phyloP scores from a whole-genome alignment of 1,140 invertebrate genomes.

The Zaprionus davidi region DNA sequence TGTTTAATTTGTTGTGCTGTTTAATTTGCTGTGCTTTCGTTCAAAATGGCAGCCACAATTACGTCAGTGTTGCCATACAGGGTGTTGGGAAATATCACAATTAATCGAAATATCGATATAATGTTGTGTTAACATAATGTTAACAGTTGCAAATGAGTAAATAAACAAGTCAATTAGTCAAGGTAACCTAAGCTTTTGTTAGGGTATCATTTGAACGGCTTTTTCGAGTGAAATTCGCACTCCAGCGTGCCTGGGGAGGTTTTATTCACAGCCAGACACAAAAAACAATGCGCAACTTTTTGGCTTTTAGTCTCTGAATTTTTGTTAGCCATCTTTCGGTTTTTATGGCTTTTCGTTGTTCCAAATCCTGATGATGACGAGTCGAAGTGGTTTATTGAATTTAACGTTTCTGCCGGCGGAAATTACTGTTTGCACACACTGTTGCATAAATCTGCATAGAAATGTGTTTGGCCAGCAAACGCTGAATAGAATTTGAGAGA shows the following conservation, averaged over 20 bases:
- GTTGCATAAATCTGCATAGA: constrained; percentile 69
- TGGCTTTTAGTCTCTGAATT: constrained; percentile 19
- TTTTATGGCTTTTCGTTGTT: constrained; percentile 36
- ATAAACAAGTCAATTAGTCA: background rate
- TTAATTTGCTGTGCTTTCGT: background rate
- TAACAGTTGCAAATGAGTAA: background rate
- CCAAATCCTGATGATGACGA: constrained; percentile 5
- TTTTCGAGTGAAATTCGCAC: background rate
- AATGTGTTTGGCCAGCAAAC: constrained; percentile 26
- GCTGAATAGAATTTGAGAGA: constrained; percentile 28
- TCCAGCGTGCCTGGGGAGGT: background rate
- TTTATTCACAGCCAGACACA: constrained; percentile 1
- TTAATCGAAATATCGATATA: background rate
- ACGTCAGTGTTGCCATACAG: background rate
- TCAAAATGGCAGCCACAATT: background rate
- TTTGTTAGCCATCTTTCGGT: constrained; percentile 25
- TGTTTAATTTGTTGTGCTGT: background rate
- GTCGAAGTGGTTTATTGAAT: constrained; percentile 57
- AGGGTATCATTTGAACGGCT: background rate
- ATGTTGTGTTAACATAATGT: background rate
- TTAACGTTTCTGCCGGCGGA: constrained; percentile 55
- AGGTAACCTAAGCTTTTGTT: background rate
- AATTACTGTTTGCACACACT: constrained; percentile 45
- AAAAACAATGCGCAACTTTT: constrained; percentile 26
- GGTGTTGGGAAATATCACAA: background rate